Evolutionary conservation across 2,113 vertebrate species (phyloP).

Genomic region (Arizona elegans): DNA sequence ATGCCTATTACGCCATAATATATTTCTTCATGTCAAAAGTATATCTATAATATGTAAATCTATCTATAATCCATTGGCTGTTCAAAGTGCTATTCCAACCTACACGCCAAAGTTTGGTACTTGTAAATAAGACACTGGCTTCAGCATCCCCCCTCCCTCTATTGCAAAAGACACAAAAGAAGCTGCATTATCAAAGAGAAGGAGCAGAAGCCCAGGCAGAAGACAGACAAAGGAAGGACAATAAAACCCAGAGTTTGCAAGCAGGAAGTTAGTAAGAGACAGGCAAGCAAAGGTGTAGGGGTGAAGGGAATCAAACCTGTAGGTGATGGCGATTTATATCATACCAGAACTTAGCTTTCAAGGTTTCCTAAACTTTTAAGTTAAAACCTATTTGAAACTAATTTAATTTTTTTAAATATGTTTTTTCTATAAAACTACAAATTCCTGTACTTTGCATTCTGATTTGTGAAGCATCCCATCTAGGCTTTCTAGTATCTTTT

Average conservation of each 20-base stretch:
- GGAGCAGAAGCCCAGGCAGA: neutral
- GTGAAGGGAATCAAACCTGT: neutral
- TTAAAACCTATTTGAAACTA: neutral
- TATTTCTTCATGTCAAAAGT: too few species aligned
- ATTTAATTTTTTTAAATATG: neutral
- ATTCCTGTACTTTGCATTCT: neutral
- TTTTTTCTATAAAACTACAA: neutral
- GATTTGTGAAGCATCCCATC: neutral
- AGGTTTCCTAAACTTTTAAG: neutral
- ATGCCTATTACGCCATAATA: neutral
- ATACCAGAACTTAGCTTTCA: neutral
- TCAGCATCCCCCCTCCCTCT: constrained; percentile 31
- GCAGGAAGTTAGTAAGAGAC: neutral
- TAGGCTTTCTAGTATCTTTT: neutral
- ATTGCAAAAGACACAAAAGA: neutral
- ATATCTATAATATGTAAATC: too few species aligned
- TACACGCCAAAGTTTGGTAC: neutral
- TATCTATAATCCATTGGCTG: neutral
- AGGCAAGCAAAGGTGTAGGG: neutral
- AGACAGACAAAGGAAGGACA: neutral
- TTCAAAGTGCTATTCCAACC: neutral
- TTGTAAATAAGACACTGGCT: constrained; percentile 46
- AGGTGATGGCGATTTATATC: neutral
- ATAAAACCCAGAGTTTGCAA: neutral
- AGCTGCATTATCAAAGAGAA: neutral